Base-by-base conservation (phyloP, 2,888 invertebrate genomes). In the Creontiades dilutus region DNA sequence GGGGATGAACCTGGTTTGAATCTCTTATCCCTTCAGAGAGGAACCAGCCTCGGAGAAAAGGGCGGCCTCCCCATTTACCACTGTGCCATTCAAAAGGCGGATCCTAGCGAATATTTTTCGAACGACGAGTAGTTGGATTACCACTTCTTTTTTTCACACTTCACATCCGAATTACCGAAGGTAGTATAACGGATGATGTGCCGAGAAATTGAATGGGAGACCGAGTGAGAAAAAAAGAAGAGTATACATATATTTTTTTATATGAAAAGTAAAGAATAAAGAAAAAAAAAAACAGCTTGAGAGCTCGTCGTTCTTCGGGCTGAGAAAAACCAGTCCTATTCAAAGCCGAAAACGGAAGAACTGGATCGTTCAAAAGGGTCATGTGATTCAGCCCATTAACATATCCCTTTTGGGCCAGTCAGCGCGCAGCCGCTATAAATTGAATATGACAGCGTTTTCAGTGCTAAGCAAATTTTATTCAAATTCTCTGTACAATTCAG, bases 311-410 rank as follows among this genome's bases (percentile, higher is more conserved):
- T 46, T 28, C 47, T 37, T 46, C n/a, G 19, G 37, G 78, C 78
- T 14, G 78, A 16, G 78, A 46, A 78, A 78, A 78, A 78, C 78
- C 78, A 78, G 78, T 78, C 78, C 78, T 78, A 78, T 78, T 78
- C 78, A 78, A 19, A 78, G 46, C 78, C 16, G 46, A 78, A 47
- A 47, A 78, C 78, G 78, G 78, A 78, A 47, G 78, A 78, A 78
- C 78, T 78, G 78, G 78, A 78, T 78, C 46, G 78, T 5, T 78
- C 46, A 46, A 78, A 76, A 47, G 78, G 78, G 78, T 46, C 46
- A 19, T 78, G 46, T 14, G 78, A n/a, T 47, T 47, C 78, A 78
- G 0, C 37, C 37, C 14, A 37, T 46, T 78, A 78, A 78, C 47
- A 78, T 78, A 78, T 78, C 47, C 78, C 78, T 78, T 37, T 78